Evolutionary conservation across 1,140 invertebrate genomes (phyloP).

Genomic region (Camponotus floridanus): DNA sequence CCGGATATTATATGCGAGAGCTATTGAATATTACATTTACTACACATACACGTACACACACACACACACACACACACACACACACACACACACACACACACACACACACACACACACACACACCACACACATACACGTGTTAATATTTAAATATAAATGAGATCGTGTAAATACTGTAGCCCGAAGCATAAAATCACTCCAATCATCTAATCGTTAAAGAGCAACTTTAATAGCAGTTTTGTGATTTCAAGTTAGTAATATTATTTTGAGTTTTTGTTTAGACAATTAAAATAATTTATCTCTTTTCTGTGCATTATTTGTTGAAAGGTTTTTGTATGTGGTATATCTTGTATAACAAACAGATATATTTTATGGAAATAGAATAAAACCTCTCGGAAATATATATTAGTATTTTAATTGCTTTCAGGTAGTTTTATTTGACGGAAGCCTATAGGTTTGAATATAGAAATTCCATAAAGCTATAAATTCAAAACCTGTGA

Average conservation of each 20-base stretch:
- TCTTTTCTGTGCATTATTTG: constrained; percentile 11
- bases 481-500: constrained; percentile 55
- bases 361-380: constrained; percentile 52
- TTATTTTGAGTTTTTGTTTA: constrained; percentile 15
- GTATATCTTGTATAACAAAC: constrained; percentile 46
- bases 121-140: constrained; percentile 44
- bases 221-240: constrained; percentile 13
- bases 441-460: constrained; percentile 71
- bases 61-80: constrained; percentile 48
- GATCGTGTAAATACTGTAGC: constrained; percentile 78
- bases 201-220: constrained; percentile 41
- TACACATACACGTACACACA: constrained; percentile 45
- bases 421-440: constrained; percentile 57
- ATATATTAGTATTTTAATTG: constrained; percentile 48
- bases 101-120: constrained; percentile 44
- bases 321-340: constrained; percentile 21
- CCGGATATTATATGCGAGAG: not conserved
- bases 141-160: constrained; percentile 73
- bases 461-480: constrained; percentile 65
- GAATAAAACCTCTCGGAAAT: constrained; percentile 58
- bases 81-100: constrained; percentile 39
- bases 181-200: constrained; percentile 70
- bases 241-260: constrained; percentile 34
- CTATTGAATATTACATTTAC: constrained; percentile 27
- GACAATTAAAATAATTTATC: constrained; percentile 42